Percentiles rank a stretch among this genome's conserved stretches.
Conservation (phyloP, 2,888 invertebrate species). For the Mesodorylaimus sp. region DNA sequence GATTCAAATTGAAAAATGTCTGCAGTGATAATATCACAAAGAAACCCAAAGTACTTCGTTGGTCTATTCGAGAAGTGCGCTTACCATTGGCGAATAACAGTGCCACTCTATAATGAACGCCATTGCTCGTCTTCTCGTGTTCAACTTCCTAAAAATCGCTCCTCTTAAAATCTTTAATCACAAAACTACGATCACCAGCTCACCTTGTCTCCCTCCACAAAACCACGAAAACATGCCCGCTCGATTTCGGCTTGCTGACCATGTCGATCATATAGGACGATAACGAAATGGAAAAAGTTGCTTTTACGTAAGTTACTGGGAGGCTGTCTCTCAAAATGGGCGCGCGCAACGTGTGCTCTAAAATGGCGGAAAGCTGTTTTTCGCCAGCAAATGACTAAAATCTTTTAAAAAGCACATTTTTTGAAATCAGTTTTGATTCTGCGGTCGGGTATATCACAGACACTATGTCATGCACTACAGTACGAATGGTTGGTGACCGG, state of each 20-base stretch:
- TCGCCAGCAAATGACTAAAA: too few species aligned
- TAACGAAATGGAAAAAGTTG: slow-evolving; percentile 99
- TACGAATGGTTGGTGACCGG: too few species aligned
- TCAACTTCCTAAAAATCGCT: slow-evolving; percentile 65
- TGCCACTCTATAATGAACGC: slow-evolving; percentile 90
- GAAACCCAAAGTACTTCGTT: too few species aligned
- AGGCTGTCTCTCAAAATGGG: slow-evolving; percentile 98
- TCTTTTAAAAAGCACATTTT: too few species aligned
- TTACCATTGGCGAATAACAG: slow-evolving; percentile 90
- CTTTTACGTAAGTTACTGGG: slow-evolving; percentile 96
- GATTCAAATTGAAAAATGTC: too few species aligned
- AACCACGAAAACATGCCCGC: slow-evolving; percentile 89
- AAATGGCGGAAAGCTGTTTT: too few species aligned
- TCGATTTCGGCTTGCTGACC: slow-evolving; percentile 97
- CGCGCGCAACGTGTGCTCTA: slow-evolving; percentile 54
- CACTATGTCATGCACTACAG: too few species aligned
- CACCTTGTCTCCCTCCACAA: slow-evolving; percentile 94
- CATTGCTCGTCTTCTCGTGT: slow-evolving; percentile 93
- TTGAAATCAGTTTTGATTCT: too few species aligned
- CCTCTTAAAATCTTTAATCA: not conserved
- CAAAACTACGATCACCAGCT: slow-evolving; percentile 17
- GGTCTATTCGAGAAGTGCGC: slow-evolving; percentile 31
- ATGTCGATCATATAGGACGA: slow-evolving; percentile 88
- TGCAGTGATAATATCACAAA: too few species aligned
- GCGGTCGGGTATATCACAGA: too few species aligned